Evolutionary conservation across 2,888 invertebrate species (phyloP), one percentile per base, ranked within the genome.

Genomic region (Herminia tarsipennalis): DNA sequence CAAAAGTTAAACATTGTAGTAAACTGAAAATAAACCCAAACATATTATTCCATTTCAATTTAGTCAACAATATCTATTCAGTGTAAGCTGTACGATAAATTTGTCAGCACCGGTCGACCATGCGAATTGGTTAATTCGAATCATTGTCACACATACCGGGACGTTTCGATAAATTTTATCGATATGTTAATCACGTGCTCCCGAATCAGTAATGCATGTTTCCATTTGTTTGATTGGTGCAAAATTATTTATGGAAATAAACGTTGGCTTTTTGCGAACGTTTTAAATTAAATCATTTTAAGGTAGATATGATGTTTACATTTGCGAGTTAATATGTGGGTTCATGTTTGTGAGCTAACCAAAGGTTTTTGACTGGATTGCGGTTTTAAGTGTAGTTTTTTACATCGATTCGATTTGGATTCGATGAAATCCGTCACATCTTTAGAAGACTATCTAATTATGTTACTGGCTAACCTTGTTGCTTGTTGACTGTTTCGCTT

Each of bases 161-260:
- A 33, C 25, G 40, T 51, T 57, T 49, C 67, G 65, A 71, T 70
- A 68, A 64, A 76, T 75, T 76, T 70, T 69, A 72, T 70, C 73
- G 71, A 75, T 75, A 76, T 67, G 72, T 68, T 74, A 76, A 76
- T 76, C 68, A 66, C 66, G 56, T 66, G 57, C 48, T 42, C 40
- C 22, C 46, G 52, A 64, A 61, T 69, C 64, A 39, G 61, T 72
- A 73, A 74, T 74, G 61, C 41, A 47, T 59, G 69, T 58, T 63
- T 52, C 58, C 61, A 69, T 76, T 68, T 68, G 70, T 73, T 73
- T 71, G 70, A 73, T 73, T 75, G 72, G 53, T 60, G 36, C 41
- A 39, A 63, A 67, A 69, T 73, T 61, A 65, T 66, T 56, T 56
- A 65, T 67, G 56, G 41, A 41, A 67, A 67, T 60, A 38, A 25